These are phyloP conservation scores for Leptopilina syphax DNA, from an alignment of 2,888 invertebrate genomes.

Conservation along the genomic window DNA sequence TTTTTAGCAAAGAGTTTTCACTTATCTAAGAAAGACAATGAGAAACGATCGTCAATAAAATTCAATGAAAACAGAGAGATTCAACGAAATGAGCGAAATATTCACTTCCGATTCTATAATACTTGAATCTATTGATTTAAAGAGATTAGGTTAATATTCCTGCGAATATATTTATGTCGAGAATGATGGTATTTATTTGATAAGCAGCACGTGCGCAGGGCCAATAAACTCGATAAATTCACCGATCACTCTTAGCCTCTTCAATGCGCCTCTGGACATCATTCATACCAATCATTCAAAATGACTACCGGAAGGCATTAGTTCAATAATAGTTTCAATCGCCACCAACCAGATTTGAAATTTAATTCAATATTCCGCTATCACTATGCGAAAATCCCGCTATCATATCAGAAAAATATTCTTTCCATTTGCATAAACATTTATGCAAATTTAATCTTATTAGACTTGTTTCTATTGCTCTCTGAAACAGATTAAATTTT, in stretches of 20 bases:
- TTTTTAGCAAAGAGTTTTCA: no score
- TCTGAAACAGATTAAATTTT: conserved; percentile 24
- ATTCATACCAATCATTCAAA: conserved; percentile 40
- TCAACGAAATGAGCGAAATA: no score
- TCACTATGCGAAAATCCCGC: conserved; percentile 36
- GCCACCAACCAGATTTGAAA: conserved; percentile 19
- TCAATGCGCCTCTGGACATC: conserved; percentile 44
- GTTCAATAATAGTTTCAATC: conserved; percentile 34
- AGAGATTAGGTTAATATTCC: neutral
- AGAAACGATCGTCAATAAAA: no score
- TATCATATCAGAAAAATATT: conserved; percentile 29
- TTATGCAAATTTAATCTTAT: conserved; percentile 40
- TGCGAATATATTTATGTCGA: neutral
- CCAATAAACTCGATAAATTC: conserved; percentile 62
- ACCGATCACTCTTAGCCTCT: conserved; percentile 46
- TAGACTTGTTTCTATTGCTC: conserved; percentile 32
- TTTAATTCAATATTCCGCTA: conserved; percentile 39
- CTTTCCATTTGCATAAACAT: conserved; percentile 31
- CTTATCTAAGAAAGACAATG: no score
- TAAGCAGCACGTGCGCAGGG: conserved; percentile 63
- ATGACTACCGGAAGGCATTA: conserved; percentile 39
- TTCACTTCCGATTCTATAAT: no score
- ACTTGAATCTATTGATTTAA: no score
- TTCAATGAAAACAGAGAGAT: no score
- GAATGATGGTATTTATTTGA: conserved; percentile 57